Evolutionary conservation across 92 coral and sea anemone species (phyloP).

Genomic region (Epizoanthus fatuus): DNA sequence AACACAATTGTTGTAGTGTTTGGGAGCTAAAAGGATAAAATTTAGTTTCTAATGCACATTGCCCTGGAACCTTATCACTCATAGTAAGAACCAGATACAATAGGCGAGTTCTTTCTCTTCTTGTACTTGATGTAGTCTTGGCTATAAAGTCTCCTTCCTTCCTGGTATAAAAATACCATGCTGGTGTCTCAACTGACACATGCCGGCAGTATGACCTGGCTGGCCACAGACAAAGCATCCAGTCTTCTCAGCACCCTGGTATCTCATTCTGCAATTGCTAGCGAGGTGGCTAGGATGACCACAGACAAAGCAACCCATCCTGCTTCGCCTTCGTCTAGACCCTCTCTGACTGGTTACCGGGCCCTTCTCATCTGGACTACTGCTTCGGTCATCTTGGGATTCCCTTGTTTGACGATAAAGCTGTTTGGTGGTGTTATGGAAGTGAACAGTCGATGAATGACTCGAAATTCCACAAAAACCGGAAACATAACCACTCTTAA

Average conservation of each 20-base stretch:
- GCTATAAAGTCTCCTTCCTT: slow-evolving; percentile 14
- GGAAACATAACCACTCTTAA: slow-evolving; percentile 35
- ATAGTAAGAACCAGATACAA: no score
- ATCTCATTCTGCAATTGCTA: slow-evolving; percentile 23
- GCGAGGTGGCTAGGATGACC: slow-evolving; percentile 38
- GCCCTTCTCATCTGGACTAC: slow-evolving; percentile 11
- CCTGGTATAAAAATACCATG: background rate
- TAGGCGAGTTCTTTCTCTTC: background rate
- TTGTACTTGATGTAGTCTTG: background rate
- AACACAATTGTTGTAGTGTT: no score
- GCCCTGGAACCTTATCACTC: no score
- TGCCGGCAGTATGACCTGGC: slow-evolving; percentile 31
- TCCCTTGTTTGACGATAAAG: background rate
- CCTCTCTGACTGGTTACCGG: slow-evolving; percentile 2
- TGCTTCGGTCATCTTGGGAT: background rate
- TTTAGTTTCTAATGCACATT: no score
- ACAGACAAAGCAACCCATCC: slow-evolving; percentile 28
- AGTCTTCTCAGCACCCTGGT: slow-evolving; percentile 18
- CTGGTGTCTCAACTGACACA: slow-evolving; percentile 26
- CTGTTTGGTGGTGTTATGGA: slow-evolving; percentile 48
- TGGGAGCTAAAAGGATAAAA: no score
- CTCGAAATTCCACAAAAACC: slow-evolving; percentile 32
- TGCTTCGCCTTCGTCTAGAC: slow-evolving; percentile 12
- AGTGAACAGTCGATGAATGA: slow-evolving; percentile 36
- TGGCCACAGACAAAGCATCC: slow-evolving; percentile 45